Conservation (phyloP, 2,797 vertebrate species). For the Petrocephalus sullivani region DNA sequence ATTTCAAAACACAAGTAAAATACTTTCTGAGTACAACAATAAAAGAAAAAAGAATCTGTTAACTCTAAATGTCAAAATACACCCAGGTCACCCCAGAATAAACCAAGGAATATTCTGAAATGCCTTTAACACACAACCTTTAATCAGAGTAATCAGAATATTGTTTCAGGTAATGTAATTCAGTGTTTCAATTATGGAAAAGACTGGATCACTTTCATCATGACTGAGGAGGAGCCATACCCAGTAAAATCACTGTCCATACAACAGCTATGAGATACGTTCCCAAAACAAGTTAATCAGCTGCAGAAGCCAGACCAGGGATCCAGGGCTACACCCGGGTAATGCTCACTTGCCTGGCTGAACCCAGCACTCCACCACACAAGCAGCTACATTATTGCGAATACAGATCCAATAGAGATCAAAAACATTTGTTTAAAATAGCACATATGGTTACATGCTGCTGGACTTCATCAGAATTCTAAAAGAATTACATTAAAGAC, state of each 20-base stretch:
- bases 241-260: constrained; percentile 4
- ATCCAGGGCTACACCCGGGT: neutral
- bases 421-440: neutral
- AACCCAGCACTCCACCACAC: neutral
- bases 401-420: neutral
- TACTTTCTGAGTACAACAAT: neutral
- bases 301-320: neutral
- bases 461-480: constrained; percentile 4
- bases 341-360: neutral
- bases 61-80: neutral
- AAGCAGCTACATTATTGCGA: neutral
- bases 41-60: neutral
- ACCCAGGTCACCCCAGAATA: neutral
- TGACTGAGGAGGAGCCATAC: neutral
- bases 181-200: neutral
- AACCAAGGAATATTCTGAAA: neutral
- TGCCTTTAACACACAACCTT: neutral
- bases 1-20: constrained; percentile 3
- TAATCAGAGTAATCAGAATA: neutral
- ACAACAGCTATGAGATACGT: neutral
- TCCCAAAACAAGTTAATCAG: neutral
- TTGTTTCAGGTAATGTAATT: neutral
- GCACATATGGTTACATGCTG: neutral
- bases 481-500: neutral
- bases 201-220: neutral